phyloP scores from a whole-genome alignment of 2,888 invertebrate genomes.

The Strigamia transsilvanica region DNA sequence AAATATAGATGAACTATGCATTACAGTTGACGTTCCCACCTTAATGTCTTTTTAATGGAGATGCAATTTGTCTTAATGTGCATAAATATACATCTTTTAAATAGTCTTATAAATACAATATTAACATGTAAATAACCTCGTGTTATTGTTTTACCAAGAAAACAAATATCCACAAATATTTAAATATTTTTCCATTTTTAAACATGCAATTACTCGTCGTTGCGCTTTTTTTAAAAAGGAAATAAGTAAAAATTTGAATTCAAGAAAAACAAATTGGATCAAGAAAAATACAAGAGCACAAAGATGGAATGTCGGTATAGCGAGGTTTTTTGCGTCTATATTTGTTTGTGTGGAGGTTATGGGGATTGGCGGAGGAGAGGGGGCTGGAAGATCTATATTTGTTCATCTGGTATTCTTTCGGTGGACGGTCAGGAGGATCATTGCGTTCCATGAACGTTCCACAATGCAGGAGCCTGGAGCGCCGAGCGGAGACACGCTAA shows the following conservation, averaged over 20 bases:
- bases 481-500: conserved; percentile 44
- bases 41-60: conserved; percentile 35
- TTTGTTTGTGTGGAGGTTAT: conserved; percentile 16
- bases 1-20: conserved; percentile 4
- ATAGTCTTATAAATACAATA: neutral
- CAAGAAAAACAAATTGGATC: conserved; percentile 9
- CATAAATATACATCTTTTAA: too few relatives aligned
- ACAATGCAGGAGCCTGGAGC: conserved; percentile 29
- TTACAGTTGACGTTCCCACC: conserved; percentile 14
- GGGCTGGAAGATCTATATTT: neutral
- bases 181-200: neutral
- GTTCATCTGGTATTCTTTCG: conserved; percentile 43
- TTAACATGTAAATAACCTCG: neutral
- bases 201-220: neutral
- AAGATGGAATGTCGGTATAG: neutral
- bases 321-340: conserved; percentile 16
- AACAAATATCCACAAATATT: too few relatives aligned
- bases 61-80: conserved; percentile 30
- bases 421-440: conserved; percentile 33
- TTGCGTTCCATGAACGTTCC: conserved; percentile 13
- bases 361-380: neutral
- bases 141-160: neutral
- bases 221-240: neutral
- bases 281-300: neutral
- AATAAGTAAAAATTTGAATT: neutral